These are phyloP conservation scores for Elysia chlorotica DNA, from an alignment of 1,140 invertebrate genomes.

Conservation along the genomic window DNA sequence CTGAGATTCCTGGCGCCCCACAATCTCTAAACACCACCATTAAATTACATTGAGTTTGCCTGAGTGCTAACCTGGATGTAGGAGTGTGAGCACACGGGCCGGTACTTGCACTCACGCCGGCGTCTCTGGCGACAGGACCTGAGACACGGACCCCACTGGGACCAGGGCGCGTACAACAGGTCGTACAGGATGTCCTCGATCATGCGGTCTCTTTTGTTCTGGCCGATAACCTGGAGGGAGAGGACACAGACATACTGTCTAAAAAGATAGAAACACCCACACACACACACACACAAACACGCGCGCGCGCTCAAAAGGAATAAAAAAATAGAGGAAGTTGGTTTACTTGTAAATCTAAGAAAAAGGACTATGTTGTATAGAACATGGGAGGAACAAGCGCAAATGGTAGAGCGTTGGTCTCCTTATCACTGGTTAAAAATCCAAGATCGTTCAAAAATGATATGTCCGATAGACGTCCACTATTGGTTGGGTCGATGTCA, in stretches of 20 bases:
- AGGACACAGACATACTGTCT: conserved; percentile 25
- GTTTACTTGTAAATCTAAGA: no score
- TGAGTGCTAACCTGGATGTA: conserved; percentile 66
- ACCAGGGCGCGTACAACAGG: conserved; percentile 69
- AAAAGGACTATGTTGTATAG: no score
- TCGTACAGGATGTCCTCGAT: conserved; percentile 56
- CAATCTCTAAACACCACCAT: no score
- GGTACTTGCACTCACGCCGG: conserved; percentile 75
- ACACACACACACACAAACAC: not conserved
- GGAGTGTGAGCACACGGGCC: conserved; percentile 70
- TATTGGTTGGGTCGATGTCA: no score
- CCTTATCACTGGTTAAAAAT: no score
- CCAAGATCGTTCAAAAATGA: no score
- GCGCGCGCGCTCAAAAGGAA: no score
- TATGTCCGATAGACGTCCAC: no score
- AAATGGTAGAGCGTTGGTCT: not conserved
- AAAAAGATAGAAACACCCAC: not conserved
- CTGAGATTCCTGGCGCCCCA: no score
- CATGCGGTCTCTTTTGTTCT: conserved; percentile 39
- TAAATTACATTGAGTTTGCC: no score
- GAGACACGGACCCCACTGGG: conserved; percentile 69
- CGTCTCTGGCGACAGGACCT: conserved; percentile 68
- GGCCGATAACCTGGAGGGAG: conserved; percentile 37
- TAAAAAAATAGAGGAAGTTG: no score
- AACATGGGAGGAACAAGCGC: no score